Percentiles rank a stretch among this genome's conserved stretches.
Evolutionary conservation across 2,888 invertebrate species (phyloP).

Genomic region (Rhamnusium bicolor): DNA sequence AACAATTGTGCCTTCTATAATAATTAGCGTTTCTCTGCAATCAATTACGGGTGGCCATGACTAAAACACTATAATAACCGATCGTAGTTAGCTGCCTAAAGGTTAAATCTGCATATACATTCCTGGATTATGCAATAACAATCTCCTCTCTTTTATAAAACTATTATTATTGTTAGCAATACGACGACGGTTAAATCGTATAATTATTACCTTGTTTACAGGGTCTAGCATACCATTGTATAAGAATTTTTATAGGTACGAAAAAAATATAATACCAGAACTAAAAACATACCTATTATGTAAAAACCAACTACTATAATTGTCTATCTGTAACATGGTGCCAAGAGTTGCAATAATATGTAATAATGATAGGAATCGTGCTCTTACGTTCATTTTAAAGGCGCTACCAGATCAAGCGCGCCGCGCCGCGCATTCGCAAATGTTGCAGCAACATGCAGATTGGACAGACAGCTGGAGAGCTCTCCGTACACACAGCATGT

Average conservation of each 20-base stretch:
- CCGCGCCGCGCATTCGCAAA: too few relatives aligned
- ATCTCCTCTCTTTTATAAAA: constrained; percentile 7
- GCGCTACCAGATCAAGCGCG: too few relatives aligned
- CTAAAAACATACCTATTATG: background rate
- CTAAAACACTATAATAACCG: constrained; percentile 21
- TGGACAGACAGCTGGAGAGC: too few relatives aligned
- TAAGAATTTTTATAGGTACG: background rate
- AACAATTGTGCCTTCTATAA: constrained; percentile 1
- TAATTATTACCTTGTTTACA: background rate
- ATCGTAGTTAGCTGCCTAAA: constrained; percentile 14
- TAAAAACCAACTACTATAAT: background rate
- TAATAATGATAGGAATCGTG: too few relatives aligned
- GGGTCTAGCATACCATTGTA: background rate
- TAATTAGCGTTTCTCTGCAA: constrained; percentile 12
- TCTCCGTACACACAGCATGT: too few relatives aligned
- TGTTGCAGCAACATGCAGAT: too few relatives aligned
- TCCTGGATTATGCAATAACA: constrained; percentile 20
- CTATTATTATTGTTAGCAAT: constrained; percentile 3
- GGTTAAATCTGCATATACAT: constrained; percentile 28
- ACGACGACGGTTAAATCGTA: background rate
- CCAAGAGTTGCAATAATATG: background rate
- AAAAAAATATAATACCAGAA: background rate
- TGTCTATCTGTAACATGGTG: background rate
- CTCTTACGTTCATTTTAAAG: too few relatives aligned
- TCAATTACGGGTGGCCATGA: constrained; percentile 19